phyloP scores from a whole-genome alignment of 2,113 vertebrate species.

The Ceuthmochares aereus region DNA sequence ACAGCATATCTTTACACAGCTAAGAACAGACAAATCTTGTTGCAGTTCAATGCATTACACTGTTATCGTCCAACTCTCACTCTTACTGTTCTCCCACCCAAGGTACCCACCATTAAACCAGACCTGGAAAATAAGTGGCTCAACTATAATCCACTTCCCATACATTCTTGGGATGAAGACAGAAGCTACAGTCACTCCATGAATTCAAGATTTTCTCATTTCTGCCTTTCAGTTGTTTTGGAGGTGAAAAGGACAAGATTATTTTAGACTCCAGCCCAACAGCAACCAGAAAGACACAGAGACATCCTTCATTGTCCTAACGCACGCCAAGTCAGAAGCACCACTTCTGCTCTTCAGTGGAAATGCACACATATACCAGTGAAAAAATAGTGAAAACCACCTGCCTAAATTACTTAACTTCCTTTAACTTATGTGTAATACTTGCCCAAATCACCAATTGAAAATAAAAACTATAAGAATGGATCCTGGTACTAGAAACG shows the following conservation, averaged over 20 bases:
- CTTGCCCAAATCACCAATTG: rapidly evolving
- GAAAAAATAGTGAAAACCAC: background rate
- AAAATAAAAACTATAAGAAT: background rate
- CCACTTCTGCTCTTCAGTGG: background rate
- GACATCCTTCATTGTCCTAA: background rate
- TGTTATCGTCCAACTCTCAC: background rate
- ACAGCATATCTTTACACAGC: background rate
- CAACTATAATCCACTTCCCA: background rate
- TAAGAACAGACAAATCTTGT: background rate
- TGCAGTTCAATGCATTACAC: background rate
- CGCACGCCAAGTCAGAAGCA: background rate
- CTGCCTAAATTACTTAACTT: background rate
- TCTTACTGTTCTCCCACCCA: background rate
- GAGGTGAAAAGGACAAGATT: background rate
- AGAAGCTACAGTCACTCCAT: background rate
- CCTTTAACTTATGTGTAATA: background rate
- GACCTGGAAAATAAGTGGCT: background rate
- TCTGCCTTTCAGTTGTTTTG: background rate
- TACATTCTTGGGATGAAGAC: background rate
- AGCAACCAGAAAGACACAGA: background rate
- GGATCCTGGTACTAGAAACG: background rate
- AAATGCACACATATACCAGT: background rate
- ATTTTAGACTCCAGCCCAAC: background rate
- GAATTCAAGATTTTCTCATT: background rate
- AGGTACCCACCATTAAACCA: background rate